A percentile compares a stretch with the other conserved stretches of the same genome.
Evolutionary conservation across 1,140 invertebrate genomes (phyloP).

Genomic region (Papilio machaon): DNA sequence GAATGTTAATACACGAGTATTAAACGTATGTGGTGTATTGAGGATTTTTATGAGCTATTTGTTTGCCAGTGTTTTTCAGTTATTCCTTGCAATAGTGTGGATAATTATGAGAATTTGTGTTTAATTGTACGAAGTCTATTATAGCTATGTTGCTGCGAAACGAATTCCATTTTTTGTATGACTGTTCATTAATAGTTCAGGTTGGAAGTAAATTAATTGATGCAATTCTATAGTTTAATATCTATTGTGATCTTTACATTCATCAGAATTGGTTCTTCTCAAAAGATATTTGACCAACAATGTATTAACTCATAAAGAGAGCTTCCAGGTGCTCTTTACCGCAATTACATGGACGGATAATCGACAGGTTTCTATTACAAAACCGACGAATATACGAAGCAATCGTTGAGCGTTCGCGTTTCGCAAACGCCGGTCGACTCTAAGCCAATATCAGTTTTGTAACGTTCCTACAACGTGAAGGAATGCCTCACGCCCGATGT

Average conservation of each 20-base stretch:
- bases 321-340: neutral
- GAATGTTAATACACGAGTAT: constrained; percentile 5
- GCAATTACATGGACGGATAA: neutral
- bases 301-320: neutral
- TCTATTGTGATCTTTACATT: neutral
- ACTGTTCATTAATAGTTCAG: no score
- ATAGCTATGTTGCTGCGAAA: no score
- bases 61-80: neutral
- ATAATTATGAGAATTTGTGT: neutral
- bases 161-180: no score
- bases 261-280: neutral
- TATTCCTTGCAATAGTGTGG: neutral
- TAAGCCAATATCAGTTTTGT: constrained; percentile 63
- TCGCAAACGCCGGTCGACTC: constrained; percentile 55
- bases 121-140: neutral
- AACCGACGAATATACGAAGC: constrained; percentile 31
- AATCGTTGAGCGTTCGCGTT: constrained; percentile 46
- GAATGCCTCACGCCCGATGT: constrained; percentile 51
- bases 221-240: no score
- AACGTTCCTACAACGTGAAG: constrained; percentile 62
- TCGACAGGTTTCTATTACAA: constrained; percentile 37
- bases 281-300: neutral
- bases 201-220: neutral
- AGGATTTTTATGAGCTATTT: neutral
- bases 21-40: neutral